phyloP scores from a whole-genome alignment of 1,140 invertebrate species.

The Papilio dardanus region DNA sequence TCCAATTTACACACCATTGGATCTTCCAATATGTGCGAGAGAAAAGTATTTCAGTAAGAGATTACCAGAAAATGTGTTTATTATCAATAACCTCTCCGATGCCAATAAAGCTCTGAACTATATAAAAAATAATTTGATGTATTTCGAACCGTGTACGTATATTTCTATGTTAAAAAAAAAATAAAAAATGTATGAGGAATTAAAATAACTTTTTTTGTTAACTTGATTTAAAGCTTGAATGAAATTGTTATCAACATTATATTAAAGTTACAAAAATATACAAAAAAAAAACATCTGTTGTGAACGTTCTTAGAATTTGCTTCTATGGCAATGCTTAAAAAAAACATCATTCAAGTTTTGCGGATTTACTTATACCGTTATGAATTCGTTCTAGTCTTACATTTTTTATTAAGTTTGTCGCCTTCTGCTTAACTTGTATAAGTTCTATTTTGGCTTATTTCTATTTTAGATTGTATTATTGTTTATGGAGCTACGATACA shows the following conservation, averaged over 20 bases:
- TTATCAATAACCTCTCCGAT: slow-evolving; percentile 82
- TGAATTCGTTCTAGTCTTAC: not conserved
- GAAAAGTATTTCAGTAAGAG: slow-evolving; percentile 43
- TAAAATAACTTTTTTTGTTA: not conserved
- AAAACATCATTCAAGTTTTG: slow-evolving; percentile 5
- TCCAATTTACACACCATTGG: slow-evolving; percentile 53
- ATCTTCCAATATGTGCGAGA: slow-evolving; percentile 44
- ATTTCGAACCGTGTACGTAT: slow-evolving; percentile 23
- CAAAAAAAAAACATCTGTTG: not conserved
- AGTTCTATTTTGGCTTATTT: slow-evolving; percentile 20
- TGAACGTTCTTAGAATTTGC: not conserved
- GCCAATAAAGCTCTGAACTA: slow-evolving; percentile 76
- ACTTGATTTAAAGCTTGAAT: not conserved
- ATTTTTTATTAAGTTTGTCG: not conserved
- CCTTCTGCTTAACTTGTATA: not conserved
- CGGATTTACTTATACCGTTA: not conserved
- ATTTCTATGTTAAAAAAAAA: not conserved
- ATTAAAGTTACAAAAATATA: not conserved
- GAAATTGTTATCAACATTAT: not conserved
- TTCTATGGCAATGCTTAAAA: not conserved
- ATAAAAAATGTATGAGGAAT: not conserved
- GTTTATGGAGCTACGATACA: slow-evolving; percentile 85
- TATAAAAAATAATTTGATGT: slow-evolving; percentile 49
- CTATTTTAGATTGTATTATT: slow-evolving; percentile 76
- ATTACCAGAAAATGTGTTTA: slow-evolving; percentile 83